Conservation (phyloP, 2,888 invertebrate species). For the Habroteleia sp. region DNA sequence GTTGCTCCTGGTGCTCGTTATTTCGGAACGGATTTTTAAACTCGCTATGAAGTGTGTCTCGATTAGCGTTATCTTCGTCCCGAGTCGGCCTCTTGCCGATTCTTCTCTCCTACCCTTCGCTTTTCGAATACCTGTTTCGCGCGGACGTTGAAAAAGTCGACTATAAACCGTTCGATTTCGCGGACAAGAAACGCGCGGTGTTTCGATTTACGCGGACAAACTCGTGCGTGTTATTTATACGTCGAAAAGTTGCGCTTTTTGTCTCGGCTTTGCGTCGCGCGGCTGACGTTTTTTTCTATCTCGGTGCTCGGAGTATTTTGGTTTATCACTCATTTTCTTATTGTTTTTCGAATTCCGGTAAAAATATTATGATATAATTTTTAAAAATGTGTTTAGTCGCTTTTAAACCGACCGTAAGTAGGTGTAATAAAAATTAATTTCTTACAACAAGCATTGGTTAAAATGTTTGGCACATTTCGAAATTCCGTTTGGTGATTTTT, state of each 20-base stretch:
- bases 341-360: no score
- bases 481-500: no score
- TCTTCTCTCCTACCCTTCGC: slow-evolving; percentile 18
- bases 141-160: slow-evolving; percentile 53
- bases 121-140: slow-evolving; percentile 63
- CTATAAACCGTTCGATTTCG: slow-evolving; percentile 64
- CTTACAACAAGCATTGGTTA: no score
- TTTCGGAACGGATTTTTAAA: slow-evolving; percentile 40
- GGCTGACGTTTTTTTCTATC: slow-evolving; percentile 13
- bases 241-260: slow-evolving; percentile 46
- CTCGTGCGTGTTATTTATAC: slow-evolving; percentile 54
- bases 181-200: slow-evolving; percentile 33
- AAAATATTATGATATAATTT: no score
- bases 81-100: slow-evolving; percentile 21
- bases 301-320: not conserved
- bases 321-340: not conserved
- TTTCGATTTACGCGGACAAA: slow-evolving; percentile 34
- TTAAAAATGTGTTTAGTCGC: no score
- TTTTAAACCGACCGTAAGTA: no score
- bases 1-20: slow-evolving; percentile 38
- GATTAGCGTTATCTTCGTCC: slow-evolving; percentile 55
- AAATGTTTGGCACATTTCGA: no score
- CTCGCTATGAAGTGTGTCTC: slow-evolving; percentile 29
- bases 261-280: slow-evolving; percentile 11
- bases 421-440: no score